Evolutionary conservation across 2,797 vertebrate species (phyloP), one percentile per base, ranked within the genome.

Genomic region (Clamator glandarius): DNA sequence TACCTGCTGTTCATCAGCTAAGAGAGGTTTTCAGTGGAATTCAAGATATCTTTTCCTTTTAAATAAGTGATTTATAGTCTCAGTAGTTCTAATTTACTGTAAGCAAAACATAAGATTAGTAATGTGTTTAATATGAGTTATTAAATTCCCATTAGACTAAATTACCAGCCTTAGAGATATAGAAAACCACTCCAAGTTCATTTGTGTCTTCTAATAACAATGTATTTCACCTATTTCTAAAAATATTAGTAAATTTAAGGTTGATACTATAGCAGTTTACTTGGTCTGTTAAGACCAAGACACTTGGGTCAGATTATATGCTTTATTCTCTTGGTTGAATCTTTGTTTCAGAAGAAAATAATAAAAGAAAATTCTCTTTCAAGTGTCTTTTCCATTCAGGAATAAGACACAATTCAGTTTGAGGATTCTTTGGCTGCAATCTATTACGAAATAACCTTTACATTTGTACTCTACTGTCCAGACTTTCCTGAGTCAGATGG

Each of bases 81-180:
- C 80, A 89, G 88, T 96, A 87, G 81, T 92, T 97, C 87, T 96
- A 97, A 97, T 97, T 98, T 98, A 98, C 96, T 97, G 89, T 97
- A 98, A 97, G 96, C 94, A 98, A 98, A 97, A 87, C 90, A 97
- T 96, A 78, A 97, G 95, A 97, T 97, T 97, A 97, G 86, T 96
- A 98, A 97, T 96, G 95, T 97, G 92, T 95, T 98, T 98, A 98
- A 98, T 97, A 97, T 96, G 96, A 98, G 95, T 98, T 98, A 98
- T 98, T 98, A 98, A 97, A 96, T 97, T 98, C 95, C 92, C 96
- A 98, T 98, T 98, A 98, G 88, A 88, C 89, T 97, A 97, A 98
- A 98, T 98, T 97, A 96, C 91, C 94, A 97, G 96, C 94, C 93
- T 96, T 73, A 93, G 95, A 98, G 94, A 97, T 84, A 89, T 26